Conservation (phyloP, 2,113 vertebrate genomes). For the Pluvianellus socialis region DNA sequence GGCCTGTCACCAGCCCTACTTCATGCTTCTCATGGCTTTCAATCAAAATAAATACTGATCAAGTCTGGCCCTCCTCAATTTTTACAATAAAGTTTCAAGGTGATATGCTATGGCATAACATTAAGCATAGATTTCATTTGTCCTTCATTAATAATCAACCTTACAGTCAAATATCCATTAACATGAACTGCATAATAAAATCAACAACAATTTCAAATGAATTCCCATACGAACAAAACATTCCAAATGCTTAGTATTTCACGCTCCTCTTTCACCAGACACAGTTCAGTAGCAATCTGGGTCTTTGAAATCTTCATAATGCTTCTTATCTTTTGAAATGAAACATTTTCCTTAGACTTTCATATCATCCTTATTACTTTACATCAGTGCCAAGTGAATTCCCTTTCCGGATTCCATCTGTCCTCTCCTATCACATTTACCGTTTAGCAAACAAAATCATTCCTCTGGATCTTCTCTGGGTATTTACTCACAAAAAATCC, state of each 20-base stretch:
- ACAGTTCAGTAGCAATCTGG: not conserved
- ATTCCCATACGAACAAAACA: constrained; percentile 55
- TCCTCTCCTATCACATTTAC: not conserved
- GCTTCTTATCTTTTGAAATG: constrained; percentile 53
- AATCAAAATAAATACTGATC: not conserved
- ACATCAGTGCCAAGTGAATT: constrained; percentile 19
- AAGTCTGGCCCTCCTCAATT: not conserved
- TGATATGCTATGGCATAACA: constrained; percentile 47
- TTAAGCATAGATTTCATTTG: constrained; percentile 60
- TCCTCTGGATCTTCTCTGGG: not conserved
- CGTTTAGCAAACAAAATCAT: not conserved
- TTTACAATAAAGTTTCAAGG: constrained; percentile 49
- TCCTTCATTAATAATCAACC: constrained; percentile 69
- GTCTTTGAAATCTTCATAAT: constrained; percentile 53
- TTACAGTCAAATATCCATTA: constrained; percentile 66
- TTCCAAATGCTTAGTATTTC: constrained; percentile 53
- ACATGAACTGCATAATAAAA: constrained; percentile 68
- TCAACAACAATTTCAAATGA: constrained; percentile 66
- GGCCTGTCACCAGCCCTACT: not conserved
- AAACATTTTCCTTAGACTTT: constrained; percentile 49
- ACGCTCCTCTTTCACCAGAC: constrained; percentile 1
- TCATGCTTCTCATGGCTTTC: not conserved
- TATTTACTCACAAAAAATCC: not conserved
- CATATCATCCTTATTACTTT: constrained; percentile 12
- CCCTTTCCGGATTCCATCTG: constrained; percentile 31